These are phyloP conservation scores for Octonoba sinensis DNA, from an alignment of 2,888 invertebrate genomes.

Conservation along the genomic window DNA sequence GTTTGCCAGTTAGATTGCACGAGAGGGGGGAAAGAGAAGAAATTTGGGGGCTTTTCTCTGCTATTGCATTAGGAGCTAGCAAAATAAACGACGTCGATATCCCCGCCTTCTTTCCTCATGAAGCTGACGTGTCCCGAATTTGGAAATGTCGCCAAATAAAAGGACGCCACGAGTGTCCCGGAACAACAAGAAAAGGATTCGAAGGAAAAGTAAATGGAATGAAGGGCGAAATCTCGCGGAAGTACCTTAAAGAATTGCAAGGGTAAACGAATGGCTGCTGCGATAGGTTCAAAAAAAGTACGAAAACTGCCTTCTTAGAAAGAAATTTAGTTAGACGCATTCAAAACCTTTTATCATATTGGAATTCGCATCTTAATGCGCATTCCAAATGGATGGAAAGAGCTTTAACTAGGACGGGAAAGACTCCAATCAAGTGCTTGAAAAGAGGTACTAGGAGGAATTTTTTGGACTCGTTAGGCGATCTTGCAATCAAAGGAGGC, in stretches of 20 bases:
- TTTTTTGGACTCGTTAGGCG: too few species aligned
- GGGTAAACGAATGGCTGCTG: conserved; percentile 43
- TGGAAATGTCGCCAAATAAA: conserved; percentile 62
- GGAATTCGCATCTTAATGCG: conserved; percentile 33
- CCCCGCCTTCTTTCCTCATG: conserved; percentile 47
- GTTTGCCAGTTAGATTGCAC: conserved; percentile 55
- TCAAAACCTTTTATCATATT: conserved; percentile 37
- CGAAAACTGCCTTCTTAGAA: conserved; percentile 24
- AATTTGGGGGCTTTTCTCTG: conserved; percentile 20
- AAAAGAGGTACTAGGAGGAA: too few species aligned
- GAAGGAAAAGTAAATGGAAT: conserved; percentile 58
- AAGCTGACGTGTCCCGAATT: conserved; percentile 59
- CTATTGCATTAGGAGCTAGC: conserved; percentile 56
- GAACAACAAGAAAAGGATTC: conserved; percentile 57
- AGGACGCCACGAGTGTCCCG: conserved; percentile 33
- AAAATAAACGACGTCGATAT: conserved; percentile 59
- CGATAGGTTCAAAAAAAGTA: conserved; percentile 24
- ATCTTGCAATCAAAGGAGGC: too few species aligned
- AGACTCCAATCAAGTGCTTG: too few species aligned
- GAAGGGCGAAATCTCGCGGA: conserved; percentile 56
- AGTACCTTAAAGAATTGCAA: conserved; percentile 56
- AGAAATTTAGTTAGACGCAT: conserved; percentile 55
- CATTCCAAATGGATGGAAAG: too few species aligned
- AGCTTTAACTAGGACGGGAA: too few species aligned
- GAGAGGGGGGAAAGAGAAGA: conserved; percentile 1